phyloP scores from a whole-genome alignment of 2,888 invertebrate species.

The Tolmerus cingulatus region DNA sequence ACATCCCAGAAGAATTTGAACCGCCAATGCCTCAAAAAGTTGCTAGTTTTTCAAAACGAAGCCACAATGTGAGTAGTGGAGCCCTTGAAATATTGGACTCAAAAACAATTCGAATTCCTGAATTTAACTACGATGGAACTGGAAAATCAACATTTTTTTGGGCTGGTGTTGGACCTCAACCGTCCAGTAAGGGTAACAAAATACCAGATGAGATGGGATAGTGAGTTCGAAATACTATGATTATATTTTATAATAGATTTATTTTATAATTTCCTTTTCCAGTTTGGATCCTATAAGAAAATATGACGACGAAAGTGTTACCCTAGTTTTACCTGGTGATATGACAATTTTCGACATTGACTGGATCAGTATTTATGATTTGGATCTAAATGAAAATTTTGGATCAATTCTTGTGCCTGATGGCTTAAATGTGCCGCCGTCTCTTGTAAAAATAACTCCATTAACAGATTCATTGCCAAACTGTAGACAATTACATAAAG shows the following conservation, averaged over 20 bases:
- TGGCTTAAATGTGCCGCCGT: constrained; percentile 85
- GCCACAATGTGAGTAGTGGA: constrained; percentile 74
- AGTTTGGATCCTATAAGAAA: constrained; percentile 81
- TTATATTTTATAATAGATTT: neutral
- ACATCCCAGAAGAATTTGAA: constrained; percentile 89
- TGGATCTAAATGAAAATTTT: constrained; percentile 71
- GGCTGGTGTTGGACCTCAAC: constrained; percentile 89
- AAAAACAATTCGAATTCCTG: constrained; percentile 78
- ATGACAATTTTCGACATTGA: constrained; percentile 81
- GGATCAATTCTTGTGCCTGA: constrained; percentile 82
- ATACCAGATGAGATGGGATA: constrained; percentile 93
- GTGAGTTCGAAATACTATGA: constrained; percentile 68
- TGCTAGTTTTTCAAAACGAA: constrained; percentile 68
- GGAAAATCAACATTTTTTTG: constrained; percentile 84
- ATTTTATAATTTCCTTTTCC: constrained; percentile 32
- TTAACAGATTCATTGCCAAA: constrained; percentile 77
- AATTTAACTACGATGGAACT: constrained; percentile 79
- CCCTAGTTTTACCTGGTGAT: constrained; percentile 80
- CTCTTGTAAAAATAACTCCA: constrained; percentile 72
- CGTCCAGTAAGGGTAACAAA: constrained; percentile 79
- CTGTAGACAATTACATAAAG: constrained; percentile 85
- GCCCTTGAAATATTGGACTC: constrained; percentile 81
- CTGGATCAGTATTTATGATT: constrained; percentile 85
- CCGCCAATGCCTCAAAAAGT: constrained; percentile 76
- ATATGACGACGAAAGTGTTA: constrained; percentile 78